Percentiles rank a stretch among this genome's conserved stretches.
phyloP scores from a whole-genome alignment of 2,888 invertebrate species.

The Hoplodrina blanda region DNA sequence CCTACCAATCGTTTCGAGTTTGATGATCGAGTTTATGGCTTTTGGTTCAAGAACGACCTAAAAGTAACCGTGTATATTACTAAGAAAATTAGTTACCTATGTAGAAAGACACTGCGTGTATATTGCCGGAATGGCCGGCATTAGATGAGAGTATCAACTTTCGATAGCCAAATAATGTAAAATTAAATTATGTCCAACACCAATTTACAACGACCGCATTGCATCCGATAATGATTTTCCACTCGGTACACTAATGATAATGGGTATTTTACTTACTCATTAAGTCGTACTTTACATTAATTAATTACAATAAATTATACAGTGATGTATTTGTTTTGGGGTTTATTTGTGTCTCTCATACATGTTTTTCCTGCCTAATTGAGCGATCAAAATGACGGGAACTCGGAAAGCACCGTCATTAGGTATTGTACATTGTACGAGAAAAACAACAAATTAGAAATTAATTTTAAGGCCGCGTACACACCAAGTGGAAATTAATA shows the following conservation, averaged over 20 bases:
- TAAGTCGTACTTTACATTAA: slow-evolving; percentile 36
- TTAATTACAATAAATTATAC: slow-evolving; percentile 28
- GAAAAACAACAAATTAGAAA: background rate
- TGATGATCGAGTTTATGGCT: too few relatives aligned
- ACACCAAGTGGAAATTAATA: too few relatives aligned
- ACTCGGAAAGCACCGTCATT: background rate
- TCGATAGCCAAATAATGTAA: background rate
- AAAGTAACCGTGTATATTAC: too few relatives aligned
- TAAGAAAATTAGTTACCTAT: too few relatives aligned
- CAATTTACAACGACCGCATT: slow-evolving; percentile 36
- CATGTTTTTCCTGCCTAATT: background rate
- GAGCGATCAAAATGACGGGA: background rate
- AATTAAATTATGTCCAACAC: slow-evolving; percentile 7
- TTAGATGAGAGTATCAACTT: background rate
- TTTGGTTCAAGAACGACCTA: too few relatives aligned
- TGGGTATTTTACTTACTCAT: slow-evolving; percentile 44
- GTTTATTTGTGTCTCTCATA: background rate
- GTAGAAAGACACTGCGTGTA: too few relatives aligned
- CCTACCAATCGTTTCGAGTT: too few relatives aligned
- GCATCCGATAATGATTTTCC: slow-evolving; percentile 46
- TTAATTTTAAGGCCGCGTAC: too few relatives aligned
- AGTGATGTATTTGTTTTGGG: slow-evolving; percentile 22
- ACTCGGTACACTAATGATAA: slow-evolving; percentile 32
- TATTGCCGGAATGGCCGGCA: too few relatives aligned
- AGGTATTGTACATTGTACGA: background rate